Evolutionary conservation across 2,888 invertebrate species (phyloP), one percentile per base, ranked within the genome.

Genomic region (Cephus spinipes): DNA sequence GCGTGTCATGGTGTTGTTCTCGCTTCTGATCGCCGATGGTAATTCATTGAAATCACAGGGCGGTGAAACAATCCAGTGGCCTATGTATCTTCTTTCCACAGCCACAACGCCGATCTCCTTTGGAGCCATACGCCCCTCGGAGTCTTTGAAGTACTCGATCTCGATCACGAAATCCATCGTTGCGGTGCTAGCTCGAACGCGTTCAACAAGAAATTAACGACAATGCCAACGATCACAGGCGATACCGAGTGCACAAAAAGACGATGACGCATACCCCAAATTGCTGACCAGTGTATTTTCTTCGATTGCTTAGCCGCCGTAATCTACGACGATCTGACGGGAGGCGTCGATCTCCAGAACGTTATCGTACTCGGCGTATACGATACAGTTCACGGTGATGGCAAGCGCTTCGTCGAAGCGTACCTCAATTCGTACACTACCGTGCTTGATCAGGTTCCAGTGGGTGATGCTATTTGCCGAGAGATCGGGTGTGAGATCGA

Each of bases 321-420:
- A 69, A 76, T 84, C 83, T 12, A 79, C 77, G 33, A 78, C 79
- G 12, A 84, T 78, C 68, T 83, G 80, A 11, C 83, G 76, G 1
- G 80, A 73, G 55, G 83, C 73, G 71, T 87, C 85, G 11, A 87
- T 86, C 78, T 88, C 85, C 23, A 89, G 76, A 15, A 88, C 73
- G 78, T 87, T 89, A 71, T 88, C 86, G 73, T 83, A 88, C 77
- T 88, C 87, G 0, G 85, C 83, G 74, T 87, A 86, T 2, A 86
- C 74, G 9, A 88, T 76, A 23, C 84, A 83, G 75, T 84, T 84
- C 4, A 88, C 55, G 11, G 84, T 81, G 74, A 83, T 76, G 0
- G 74, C 11, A 9, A 86, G 77, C 2, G 82, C 77, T 11, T 81
- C 31, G n/a, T 74, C 75, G 78, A 87, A 87, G 0, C 85, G 80